These are phyloP conservation scores for Drosophila trapezifrons DNA, from an alignment of 1,140 invertebrate genomes.

Conservation along the genomic window DNA sequence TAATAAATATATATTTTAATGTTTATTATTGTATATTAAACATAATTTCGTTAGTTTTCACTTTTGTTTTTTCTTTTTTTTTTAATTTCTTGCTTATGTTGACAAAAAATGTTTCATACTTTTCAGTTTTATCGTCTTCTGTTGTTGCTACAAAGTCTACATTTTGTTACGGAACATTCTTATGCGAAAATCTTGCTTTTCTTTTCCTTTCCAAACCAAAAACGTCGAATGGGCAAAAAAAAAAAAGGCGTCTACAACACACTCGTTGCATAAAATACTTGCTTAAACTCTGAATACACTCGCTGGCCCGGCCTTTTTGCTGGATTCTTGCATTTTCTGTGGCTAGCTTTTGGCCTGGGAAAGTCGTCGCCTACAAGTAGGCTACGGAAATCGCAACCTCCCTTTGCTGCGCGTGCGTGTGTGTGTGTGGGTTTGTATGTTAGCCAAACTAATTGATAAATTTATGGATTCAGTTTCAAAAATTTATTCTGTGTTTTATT, in stretches of 20 bases:
- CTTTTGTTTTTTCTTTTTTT: conserved; percentile 15
- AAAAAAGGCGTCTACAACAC: conserved; percentile 56
- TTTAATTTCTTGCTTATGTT: conserved; percentile 39
- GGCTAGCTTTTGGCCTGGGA: conserved; percentile 54
- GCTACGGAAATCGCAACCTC: conserved; percentile 19
- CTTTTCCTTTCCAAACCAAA: conserved; percentile 17
- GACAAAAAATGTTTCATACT: conserved; percentile 69
- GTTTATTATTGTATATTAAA: conserved; percentile 70
- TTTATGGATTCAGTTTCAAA: conserved; percentile 2
- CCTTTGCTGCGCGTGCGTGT: conserved; percentile 1
- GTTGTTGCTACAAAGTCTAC: conserved; percentile 80
- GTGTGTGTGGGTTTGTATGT: conserved; percentile 4
- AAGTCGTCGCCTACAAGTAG: conserved; percentile 50
- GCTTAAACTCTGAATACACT: conserved; percentile 33
- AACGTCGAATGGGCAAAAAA: conserved; percentile 27
- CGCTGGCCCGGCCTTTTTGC: conserved; percentile 5
- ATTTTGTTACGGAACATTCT: conserved; percentile 81
- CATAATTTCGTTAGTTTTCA: conserved; percentile 69
- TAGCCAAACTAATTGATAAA: conserved; percentile 33
- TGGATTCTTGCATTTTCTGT: conserved; percentile 15
- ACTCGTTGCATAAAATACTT: conserved; percentile 54
- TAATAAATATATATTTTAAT: conserved; percentile 64
- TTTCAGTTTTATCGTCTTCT: conserved; percentile 81
- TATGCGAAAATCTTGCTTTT: conserved; percentile 63
- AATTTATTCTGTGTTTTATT: conserved; percentile 34